Base-by-base conservation (phyloP, 2,888 invertebrate species). In the Phaonia tiefii region DNA sequence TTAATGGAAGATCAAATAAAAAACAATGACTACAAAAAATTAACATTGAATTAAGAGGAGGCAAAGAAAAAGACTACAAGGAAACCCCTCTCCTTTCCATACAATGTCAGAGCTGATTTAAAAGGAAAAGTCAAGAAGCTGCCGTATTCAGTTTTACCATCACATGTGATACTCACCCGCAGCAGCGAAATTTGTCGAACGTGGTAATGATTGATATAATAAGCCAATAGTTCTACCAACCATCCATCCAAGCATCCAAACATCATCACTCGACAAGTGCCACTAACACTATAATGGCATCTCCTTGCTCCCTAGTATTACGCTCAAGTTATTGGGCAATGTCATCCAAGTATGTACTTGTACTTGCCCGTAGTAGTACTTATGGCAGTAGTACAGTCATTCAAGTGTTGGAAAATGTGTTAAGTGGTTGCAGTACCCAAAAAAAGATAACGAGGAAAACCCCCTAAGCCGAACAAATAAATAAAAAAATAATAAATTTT, bases 291-390 rank as follows among this genome's bases (percentile, higher is more conserved):
- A 17, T 71, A 60, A 63, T 69, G 60, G 39, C 63, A 54, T 65
- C 49, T 63, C 8, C 51, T 26, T 25, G 13, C 11, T 37, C 2
- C 20, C 20, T 17, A 10, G 4, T 37, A 4, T 4, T 37, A 60
- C 58, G 78, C 54, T 67, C 51, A 65, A 37, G 66, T 80, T 80
- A 80, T 78, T 81, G 81, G 78, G 37, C 77, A 81, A 81, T 81
- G 78, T 75, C 81, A 81, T 13, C 71, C 60, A 81, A 75, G n/a
- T n/a, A n/a, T n/a, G 65, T 66, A 75, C 71, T 76, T 66, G 58
- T 5, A 22, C n/a, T 42, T 17, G 42, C 22, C 1, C n/a, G n/a
- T n/a, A 42, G 60, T 22, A 60, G 54, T 75, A n/a, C n/a, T n/a
- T n/a, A n/a, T 17, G 51, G n/a, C n/a, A n/a, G n/a, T n/a, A n/a